These are phyloP conservation scores for Ibycter americanus DNA, from an alignment of 2,797 vertebrate genomes.

Conservation along the genomic window DNA sequence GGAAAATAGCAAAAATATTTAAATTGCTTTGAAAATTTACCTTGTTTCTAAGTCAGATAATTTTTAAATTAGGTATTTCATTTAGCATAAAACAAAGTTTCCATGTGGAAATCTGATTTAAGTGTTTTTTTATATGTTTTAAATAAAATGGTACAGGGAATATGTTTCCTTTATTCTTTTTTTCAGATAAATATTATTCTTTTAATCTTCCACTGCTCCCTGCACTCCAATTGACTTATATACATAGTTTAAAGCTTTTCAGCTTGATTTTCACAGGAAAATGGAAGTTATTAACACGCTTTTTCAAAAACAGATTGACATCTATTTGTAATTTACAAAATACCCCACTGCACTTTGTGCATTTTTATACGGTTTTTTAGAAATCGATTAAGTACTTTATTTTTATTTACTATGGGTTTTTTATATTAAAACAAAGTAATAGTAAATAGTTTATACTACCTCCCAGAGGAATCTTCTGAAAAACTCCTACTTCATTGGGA, in stretches of 20 bases:
- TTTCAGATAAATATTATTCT: background rate
- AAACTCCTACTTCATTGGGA: background rate
- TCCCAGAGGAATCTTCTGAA: background rate
- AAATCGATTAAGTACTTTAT: background rate
- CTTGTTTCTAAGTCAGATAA: conserved; percentile 2
- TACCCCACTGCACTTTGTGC: background rate
- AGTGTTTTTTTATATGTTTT: background rate
- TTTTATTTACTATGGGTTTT: background rate
- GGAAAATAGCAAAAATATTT: background rate
- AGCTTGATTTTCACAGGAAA: background rate
- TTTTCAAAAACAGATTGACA: background rate
- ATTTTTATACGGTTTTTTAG: background rate
- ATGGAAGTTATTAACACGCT: background rate
- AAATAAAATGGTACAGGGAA: background rate
- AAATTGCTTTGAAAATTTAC: background rate
- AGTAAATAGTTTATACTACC: background rate
- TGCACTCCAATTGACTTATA: background rate
- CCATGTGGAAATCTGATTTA: background rate
- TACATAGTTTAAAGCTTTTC: background rate
- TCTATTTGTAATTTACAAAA: background rate
- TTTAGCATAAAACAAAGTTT: background rate
- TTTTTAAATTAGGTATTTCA: background rate
- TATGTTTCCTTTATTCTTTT: background rate
- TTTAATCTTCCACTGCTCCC: background rate
- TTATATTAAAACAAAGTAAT: background rate